Evolutionary conservation across 2,888 invertebrate species (phyloP), one percentile per base, ranked within the genome.

Genomic region (Megamerina dolium): DNA sequence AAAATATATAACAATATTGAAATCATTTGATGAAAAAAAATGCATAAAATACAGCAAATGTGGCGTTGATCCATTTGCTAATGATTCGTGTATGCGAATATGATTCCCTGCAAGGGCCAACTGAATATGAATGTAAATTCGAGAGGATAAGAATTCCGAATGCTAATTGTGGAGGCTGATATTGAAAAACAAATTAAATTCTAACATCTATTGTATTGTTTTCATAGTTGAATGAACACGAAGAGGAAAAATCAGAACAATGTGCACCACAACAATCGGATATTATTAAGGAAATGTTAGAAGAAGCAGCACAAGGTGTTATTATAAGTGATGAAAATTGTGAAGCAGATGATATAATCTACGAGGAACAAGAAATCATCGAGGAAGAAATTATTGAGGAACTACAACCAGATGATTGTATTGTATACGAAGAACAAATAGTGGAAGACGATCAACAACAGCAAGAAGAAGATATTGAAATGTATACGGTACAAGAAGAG

Each of bases 61-160:
- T 56, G 68, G 66, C 66, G 76, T 74, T 67, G 74, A 74, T 53
- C 76, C 75, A 68, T 73, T 70, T 48, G 72, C 70, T 59, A 49
- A 64, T 69, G 68, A 70, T 73, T 48, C 66, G 37, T 20, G 64
- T 35, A 56, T 48, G 32, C 23, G 47, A 48, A 54, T 17, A 51
- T 63, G 70, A 72, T 64, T 66, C 53, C 51, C 52, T 63, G 70
- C 71, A 72, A 68, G 72, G 72, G 70, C 69, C 71, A 71, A 64
- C 69, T 70, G 72, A 73, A 51, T 43, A 48, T 45, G 29, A 37
- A 30, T 42, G 12, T 13, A 10, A 37, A 27, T 18, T 35, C 16
- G n/a, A n/a, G n/a, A n/a, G n/a, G n/a, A n/a, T n/a, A n/a, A n/a
- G n/a, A n/a, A n/a, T n/a, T n/a, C n/a, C n/a, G n/a, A n/a, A n/a